These are phyloP conservation scores for Bursaphelenchus okinawaensis DNA, from an alignment of 2,888 invertebrate genomes.

Conservation along the genomic window DNA sequence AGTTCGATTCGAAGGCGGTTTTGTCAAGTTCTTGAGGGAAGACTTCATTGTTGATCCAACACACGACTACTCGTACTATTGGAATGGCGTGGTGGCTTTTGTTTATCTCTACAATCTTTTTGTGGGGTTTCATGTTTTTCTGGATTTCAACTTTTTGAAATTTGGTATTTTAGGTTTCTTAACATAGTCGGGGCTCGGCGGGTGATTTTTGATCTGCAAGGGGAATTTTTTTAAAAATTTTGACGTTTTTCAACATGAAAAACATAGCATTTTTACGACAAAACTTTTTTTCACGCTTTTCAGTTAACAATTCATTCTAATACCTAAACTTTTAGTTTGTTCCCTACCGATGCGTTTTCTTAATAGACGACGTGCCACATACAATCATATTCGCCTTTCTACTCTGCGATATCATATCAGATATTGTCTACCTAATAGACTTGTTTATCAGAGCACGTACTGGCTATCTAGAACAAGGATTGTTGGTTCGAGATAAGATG, in stretches of 20 bases:
- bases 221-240: too few relatives aligned
- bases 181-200: too few relatives aligned
- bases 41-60: slow-evolving; percentile 70
- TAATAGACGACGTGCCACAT: slow-evolving; percentile 18
- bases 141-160: too few relatives aligned
- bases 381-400: slow-evolving; percentile 67
- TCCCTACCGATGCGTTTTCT: slow-evolving; percentile 33
- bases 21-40: slow-evolving; percentile 6
- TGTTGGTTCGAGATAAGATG: slow-evolving; percentile 74
- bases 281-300: too few relatives aligned
- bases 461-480: slow-evolving; percentile 75
- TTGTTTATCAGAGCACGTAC: slow-evolving; percentile 80
- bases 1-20: slow-evolving; percentile 4
- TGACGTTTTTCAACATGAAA: too few relatives aligned
- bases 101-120: slow-evolving; percentile 84
- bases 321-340: slow-evolving; percentile 22
- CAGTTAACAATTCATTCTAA: too few relatives aligned
- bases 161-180: too few relatives aligned
- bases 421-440: slow-evolving; percentile 77
- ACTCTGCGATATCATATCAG: slow-evolving; percentile 77
- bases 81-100: slow-evolving; percentile 77
- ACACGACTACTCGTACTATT: slow-evolving; percentile 76
- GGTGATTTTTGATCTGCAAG: not conserved
- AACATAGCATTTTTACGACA: too few relatives aligned
- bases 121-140: slow-evolving; percentile 69